Percentiles rank a stretch among this genome's conserved stretches.
phyloP scores from a whole-genome alignment of 2,888 invertebrate species.

The Thereva unica region DNA sequence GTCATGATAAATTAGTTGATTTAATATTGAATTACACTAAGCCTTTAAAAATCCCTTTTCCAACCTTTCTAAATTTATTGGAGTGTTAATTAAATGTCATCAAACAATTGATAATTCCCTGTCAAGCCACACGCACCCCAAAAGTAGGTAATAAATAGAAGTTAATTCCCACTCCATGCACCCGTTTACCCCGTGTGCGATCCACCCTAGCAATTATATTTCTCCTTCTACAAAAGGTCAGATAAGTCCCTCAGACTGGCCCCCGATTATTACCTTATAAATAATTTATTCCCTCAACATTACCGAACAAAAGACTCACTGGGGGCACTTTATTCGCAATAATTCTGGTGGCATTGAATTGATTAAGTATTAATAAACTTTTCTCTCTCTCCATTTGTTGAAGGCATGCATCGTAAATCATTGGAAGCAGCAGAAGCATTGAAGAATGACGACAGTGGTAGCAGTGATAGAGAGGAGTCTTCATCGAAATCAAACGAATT shows the following conservation, averaged over 20 bases:
- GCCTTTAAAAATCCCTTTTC: too few relatives aligned
- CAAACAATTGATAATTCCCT: neutral
- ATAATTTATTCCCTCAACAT: too few relatives aligned
- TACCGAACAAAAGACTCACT: too few relatives aligned
- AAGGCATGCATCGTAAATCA: constrained; percentile 99
- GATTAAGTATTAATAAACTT: constrained; percentile 12
- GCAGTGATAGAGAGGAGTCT: constrained; percentile 68
- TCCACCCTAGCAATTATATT: neutral
- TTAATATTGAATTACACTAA: too few relatives aligned
- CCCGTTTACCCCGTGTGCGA: neutral
- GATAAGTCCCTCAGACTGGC: neutral
- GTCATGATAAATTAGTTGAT: too few relatives aligned
- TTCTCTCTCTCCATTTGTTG: constrained; percentile 8
- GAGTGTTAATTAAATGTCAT: neutral
- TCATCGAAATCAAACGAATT: constrained; percentile 65
- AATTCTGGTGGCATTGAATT: neutral
- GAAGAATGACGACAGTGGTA: constrained; percentile 72
- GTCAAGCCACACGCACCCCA: neutral
- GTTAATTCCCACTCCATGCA: neutral
- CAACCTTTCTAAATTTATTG: too few relatives aligned
- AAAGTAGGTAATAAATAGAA: neutral
- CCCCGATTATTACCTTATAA: neutral
- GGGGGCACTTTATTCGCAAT: neutral
- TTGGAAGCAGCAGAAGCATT: constrained; percentile 95
- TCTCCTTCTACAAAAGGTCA: constrained; percentile 12